phyloP scores from a whole-genome alignment of 2,888 invertebrate species.

The Dynastes tityus region DNA sequence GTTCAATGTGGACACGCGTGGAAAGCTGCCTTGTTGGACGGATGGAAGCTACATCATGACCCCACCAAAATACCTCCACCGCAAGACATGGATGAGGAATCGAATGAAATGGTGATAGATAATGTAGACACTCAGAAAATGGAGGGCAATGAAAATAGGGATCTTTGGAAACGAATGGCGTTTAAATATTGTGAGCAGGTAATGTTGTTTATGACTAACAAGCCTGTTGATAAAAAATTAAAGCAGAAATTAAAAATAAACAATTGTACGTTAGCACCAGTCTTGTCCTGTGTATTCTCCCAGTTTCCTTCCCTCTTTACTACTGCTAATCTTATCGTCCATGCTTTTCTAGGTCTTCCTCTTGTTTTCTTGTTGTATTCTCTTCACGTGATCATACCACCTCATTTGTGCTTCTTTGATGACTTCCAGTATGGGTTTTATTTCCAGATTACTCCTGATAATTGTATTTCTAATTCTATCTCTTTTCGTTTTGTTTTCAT shows the following conservation, averaged over 20 bases:
- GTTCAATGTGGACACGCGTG: conserved; percentile 91
- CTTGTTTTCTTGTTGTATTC: too few species aligned
- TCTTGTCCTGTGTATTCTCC: too few species aligned
- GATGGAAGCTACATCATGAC: conserved; percentile 92
- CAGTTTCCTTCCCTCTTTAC: too few species aligned
- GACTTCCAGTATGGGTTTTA: too few species aligned
- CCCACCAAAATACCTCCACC: conserved; percentile 78
- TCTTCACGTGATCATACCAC: too few species aligned
- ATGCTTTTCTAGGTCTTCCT: too few species aligned
- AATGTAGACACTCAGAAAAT: conserved; percentile 75
- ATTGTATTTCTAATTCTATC: too few species aligned
- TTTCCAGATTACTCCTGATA: too few species aligned
- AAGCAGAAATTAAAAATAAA: background rate
- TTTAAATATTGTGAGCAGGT: conserved; percentile 72
- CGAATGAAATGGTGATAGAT: conserved; percentile 63
- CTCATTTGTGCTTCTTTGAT: too few species aligned
- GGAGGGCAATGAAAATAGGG: conserved; percentile 88
- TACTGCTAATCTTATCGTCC: too few species aligned
- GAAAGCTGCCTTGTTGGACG: conserved; percentile 92
- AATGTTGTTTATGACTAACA: conserved; percentile 22
- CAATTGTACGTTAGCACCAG: too few species aligned
- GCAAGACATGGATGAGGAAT: conserved; percentile 63
- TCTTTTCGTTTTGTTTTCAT: too few species aligned
- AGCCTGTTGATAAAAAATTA: background rate
- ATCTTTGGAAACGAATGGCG: conserved; percentile 85